Conservation (phyloP, 2,113 vertebrate species). For the Antechinus flavipes region DNA sequence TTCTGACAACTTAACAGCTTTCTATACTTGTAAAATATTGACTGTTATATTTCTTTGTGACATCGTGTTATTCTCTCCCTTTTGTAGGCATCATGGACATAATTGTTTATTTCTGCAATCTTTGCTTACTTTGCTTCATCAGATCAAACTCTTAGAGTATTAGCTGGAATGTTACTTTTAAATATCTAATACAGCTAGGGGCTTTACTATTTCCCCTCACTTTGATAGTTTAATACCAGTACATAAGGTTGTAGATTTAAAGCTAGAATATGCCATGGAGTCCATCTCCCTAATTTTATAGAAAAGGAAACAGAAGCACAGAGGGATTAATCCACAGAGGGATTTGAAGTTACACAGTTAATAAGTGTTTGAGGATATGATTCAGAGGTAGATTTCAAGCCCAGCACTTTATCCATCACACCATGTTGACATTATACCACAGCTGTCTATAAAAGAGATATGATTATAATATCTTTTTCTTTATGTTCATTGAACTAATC, state of each 20-base stretch:
- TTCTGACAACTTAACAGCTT: not conserved
- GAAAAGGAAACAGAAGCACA: not conserved
- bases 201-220: not conserved
- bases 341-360: not conserved
- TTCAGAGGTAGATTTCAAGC: not conserved
- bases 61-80: not conserved
- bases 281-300: not conserved
- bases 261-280: not conserved
- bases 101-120: not conserved
- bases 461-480: not conserved
- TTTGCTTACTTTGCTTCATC: not conserved
- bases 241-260: not conserved
- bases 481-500: slow-evolving; percentile 43
- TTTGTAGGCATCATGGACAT: not conserved
- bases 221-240: not conserved
- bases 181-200: not conserved
- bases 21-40: not conserved
- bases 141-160: not conserved
- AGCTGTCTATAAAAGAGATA: too few species aligned
- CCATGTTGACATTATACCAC: too few species aligned
- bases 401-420: too few species aligned
- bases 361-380: not conserved
- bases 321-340: not conserved
- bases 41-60: not conserved
- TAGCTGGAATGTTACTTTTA: not conserved